A percentile compares a stretch with the other conserved stretches of the same genome.
phyloP scores from a whole-genome alignment of 2,888 invertebrate species.

The Cybosia mesomella region DNA sequence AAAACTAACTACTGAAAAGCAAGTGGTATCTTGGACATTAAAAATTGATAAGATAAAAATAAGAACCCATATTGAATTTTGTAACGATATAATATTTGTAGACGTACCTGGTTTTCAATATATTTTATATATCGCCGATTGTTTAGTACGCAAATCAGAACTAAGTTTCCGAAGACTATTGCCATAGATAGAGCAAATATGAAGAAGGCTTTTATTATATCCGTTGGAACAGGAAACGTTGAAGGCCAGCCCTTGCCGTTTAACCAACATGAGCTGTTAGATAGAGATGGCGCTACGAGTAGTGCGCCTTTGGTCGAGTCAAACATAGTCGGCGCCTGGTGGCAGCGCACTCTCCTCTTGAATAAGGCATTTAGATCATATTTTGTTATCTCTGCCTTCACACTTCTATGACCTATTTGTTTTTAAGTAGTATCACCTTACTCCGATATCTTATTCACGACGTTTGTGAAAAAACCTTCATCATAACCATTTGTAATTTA shows the following conservation, averaged over 20 bases:
- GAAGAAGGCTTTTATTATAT: conserved; percentile 92
- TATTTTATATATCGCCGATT: conserved; percentile 94
- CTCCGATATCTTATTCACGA: conserved; percentile 53
- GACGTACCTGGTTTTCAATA: conserved; percentile 93
- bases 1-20: neutral
- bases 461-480: conserved; percentile 32
- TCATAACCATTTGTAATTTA: conserved; percentile 32
- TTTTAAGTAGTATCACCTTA: conserved; percentile 24
- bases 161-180: conserved; percentile 92
- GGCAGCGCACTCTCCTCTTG: conserved; percentile 79
- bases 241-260: conserved; percentile 89
- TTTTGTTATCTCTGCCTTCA: conserved; percentile 79
- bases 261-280: conserved; percentile 94
- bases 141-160: conserved; percentile 94
- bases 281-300: conserved; percentile 92
- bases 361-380: conserved; percentile 85
- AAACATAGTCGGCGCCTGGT: conserved; percentile 87
- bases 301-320: conserved; percentile 90
- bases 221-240: conserved; percentile 89
- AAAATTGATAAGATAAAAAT: neutral
- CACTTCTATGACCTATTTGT: conserved; percentile 45
- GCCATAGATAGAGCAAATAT: conserved; percentile 92
- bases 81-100: neutral
- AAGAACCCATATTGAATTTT: neutral
- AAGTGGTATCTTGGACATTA: neutral